Conservation (phyloP, 2,797 vertebrate genomes). For the Psittacula echo region DNA sequence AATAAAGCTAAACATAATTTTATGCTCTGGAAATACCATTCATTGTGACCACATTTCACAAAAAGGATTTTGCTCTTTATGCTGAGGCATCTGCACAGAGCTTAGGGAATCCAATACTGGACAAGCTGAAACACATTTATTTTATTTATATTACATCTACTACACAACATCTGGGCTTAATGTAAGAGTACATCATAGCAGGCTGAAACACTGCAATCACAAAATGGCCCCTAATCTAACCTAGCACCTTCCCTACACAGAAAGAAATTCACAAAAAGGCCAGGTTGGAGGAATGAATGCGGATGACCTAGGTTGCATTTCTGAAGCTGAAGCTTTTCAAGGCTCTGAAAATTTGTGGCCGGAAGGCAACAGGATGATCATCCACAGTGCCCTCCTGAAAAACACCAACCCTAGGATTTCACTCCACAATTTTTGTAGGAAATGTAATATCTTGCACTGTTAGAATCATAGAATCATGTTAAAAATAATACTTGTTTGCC, state of each 20-base stretch:
- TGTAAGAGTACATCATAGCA: background rate
- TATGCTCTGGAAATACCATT: background rate
- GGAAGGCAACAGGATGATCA: background rate
- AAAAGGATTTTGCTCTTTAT: background rate
- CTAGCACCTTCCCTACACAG: background rate
- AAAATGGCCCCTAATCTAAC: background rate
- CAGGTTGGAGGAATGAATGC: background rate
- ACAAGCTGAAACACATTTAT: constrained; percentile 42
- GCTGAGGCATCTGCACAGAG: background rate
- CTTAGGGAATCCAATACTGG: constrained; percentile 1
- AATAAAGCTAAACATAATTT: background rate
- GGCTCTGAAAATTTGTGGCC: background rate
- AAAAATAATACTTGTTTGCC: background rate
- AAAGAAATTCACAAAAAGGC: background rate
- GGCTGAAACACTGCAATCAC: background rate
- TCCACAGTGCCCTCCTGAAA: background rate
- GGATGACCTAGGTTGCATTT: background rate
- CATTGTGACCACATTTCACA: background rate
- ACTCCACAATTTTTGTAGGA: background rate
- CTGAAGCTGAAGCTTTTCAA: background rate
- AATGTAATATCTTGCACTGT: background rate
- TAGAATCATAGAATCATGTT: background rate
- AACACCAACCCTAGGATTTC: background rate
- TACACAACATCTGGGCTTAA: constrained; percentile 54
- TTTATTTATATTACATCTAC: constrained; percentile 44